phyloP scores from a whole-genome alignment of 2,888 invertebrate species.

The Gymnoscelis rufifasciata region DNA sequence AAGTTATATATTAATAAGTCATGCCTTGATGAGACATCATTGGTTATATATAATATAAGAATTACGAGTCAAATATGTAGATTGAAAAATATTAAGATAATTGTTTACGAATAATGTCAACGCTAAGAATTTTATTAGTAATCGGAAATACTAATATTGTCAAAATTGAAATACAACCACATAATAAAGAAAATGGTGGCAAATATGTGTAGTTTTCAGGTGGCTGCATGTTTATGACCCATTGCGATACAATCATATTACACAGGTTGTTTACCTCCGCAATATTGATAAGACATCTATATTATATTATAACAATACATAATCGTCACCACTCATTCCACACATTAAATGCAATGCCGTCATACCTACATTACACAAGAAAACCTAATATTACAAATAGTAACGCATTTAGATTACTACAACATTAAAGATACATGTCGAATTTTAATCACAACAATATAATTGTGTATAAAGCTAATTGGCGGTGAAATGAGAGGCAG shows the following conservation, averaged over 20 bases:
- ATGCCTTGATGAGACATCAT: no score
- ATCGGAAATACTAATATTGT: conserved; percentile 31
- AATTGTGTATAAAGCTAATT: conserved; percentile 39
- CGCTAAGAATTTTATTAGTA: conserved; percentile 5
- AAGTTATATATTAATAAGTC: no score
- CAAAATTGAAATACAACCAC: conserved; percentile 32
- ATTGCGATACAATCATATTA: no score
- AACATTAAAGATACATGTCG: conserved; percentile 52
- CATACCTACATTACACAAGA: background rate
- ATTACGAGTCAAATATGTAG: background rate
- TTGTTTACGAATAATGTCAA: conserved; percentile 11
- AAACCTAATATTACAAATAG: conserved; percentile 38
- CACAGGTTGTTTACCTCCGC: no score
- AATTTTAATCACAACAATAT: conserved; percentile 61
- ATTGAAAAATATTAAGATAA: background rate
- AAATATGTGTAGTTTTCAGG: background rate
- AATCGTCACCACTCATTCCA: conserved; percentile 16
- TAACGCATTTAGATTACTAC: conserved; percentile 57
- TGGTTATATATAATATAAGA: no score
- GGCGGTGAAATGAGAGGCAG: conserved; percentile 3
- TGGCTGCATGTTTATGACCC: background rate
- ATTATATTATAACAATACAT: background rate
- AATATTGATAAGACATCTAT: background rate
- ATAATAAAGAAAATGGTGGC: conserved; percentile 32
- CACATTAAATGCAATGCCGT: conserved; percentile 66